Base-by-base conservation (phyloP, 2,113 vertebrate species). In the Loxodonta africana region DNA sequence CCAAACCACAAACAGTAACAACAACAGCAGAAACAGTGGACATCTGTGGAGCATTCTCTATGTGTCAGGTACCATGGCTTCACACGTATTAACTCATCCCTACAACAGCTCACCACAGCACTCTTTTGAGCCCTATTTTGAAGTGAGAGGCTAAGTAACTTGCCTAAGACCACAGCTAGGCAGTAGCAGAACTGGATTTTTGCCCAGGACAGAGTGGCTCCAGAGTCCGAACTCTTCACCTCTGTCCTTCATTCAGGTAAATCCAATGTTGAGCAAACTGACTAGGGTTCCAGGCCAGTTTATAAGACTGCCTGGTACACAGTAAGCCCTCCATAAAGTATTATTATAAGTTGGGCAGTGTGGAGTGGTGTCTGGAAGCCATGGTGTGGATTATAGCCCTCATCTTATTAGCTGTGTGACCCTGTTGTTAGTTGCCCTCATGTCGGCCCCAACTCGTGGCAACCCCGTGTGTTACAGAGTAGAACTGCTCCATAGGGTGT, bases 311-410 rank as follows among this genome's bases (percentile, higher is more conserved):
- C 30, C 37, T 46, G n/a, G 46, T 17, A 33, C 73, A 28, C 14
- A 33, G 30, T 21, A 18, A 94, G 20, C 3, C 5, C 33, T 57
- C 53, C 41, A n/a, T 48, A 44, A 76, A 57, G 71, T 88, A 8
- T n/a, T 30, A 6, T n/a, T 57, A 44, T 8, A 30, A 14, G 0
- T 1, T 5, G 6, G 67, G 25, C 15, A 33, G 5, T 14, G 15
- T 4, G 63, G 20, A 76, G 5, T 4, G 10, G 25, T 2, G 41
- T 33, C 20, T 30, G 25, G 41, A 26, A 81, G 53, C 11, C 51
- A 10, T 21, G 51, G 18, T 0, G 1, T 60, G 37, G 57, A 33
- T 46, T 67, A 37, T 14, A 4, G 63, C 8, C 73, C 69, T 48
- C 14, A 11, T 78, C 41, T 88, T n/a, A 37, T 14, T 48, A 44